Percentiles rank a stretch among this genome's conserved stretches.
Evolutionary conservation across 2,113 vertebrate species (phyloP).

Genomic region (Eurystomus gularis): DNA sequence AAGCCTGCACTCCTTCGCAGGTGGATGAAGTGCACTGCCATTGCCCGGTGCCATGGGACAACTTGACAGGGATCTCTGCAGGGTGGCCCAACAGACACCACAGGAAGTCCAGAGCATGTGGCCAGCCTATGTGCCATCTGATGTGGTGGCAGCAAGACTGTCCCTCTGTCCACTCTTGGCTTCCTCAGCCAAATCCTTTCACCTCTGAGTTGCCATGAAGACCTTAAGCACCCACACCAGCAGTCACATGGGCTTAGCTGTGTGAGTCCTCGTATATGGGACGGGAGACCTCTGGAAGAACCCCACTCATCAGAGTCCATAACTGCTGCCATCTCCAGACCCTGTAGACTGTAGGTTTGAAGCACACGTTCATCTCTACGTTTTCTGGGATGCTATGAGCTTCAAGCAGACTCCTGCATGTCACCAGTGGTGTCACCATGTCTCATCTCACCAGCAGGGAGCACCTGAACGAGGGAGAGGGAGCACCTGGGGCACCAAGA

Average conservation of each 20-base stretch:
- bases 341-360: background rate
- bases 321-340: background rate
- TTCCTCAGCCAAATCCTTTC: background rate
- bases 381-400: background rate
- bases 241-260: background rate
- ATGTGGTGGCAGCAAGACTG: rapidly evolving
- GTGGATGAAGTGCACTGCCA: background rate
- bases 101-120: background rate
- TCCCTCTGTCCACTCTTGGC: rapidly evolving
- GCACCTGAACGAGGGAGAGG: background rate
- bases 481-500: background rate
- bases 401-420: background rate
- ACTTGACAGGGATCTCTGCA: background rate
- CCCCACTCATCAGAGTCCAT: background rate
- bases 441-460: background rate
- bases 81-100: background rate
- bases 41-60: background rate
- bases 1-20: rapidly evolving
- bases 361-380: rapidly evolving
- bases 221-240: background rate
- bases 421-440: background rate
- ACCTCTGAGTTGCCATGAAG: background rate
- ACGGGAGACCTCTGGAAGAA: background rate
- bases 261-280: rapidly evolving
- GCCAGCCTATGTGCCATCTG: background rate